These are phyloP conservation scores for Psettodes erumei DNA, from an alignment of 2,113 vertebrate genomes.

Conservation along the genomic window DNA sequence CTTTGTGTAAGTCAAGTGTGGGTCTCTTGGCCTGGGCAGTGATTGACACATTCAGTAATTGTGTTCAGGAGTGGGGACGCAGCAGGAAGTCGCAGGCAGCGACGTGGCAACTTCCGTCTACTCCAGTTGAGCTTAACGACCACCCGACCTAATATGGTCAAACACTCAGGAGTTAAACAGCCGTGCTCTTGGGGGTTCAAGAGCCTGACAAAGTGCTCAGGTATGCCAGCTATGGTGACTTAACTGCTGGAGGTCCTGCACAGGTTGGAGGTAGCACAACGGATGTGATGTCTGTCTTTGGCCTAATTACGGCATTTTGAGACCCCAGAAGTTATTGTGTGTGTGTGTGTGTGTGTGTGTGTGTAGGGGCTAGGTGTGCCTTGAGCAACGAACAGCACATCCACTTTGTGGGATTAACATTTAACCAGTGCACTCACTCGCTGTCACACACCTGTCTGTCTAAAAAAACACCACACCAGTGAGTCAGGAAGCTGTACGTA, in stretches of 20 bases:
- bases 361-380: slow-evolving; percentile 38
- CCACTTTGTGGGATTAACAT: slow-evolving; percentile 78
- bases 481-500: slow-evolving; percentile 53
- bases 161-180: slow-evolving; percentile 50
- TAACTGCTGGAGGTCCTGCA: slow-evolving; percentile 64
- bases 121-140: slow-evolving; percentile 43
- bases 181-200: slow-evolving; percentile 37
- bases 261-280: slow-evolving; percentile 60
- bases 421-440: slow-evolving; percentile 69
- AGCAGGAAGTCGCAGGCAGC: slow-evolving; percentile 21
- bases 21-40: slow-evolving; percentile 10
- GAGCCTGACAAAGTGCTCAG: slow-evolving; percentile 67
- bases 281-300: slow-evolving; percentile 62
- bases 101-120: slow-evolving; percentile 46
- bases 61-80: slow-evolving; percentile 43
- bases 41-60: slow-evolving; percentile 43
- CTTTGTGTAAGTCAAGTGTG: slow-evolving; percentile 22
- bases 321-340: slow-evolving; percentile 37
- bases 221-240: slow-evolving; percentile 76
- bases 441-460: slow-evolving; percentile 68
- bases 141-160: slow-evolving; percentile 70
- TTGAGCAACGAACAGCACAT: slow-evolving; percentile 65
- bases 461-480: slow-evolving; percentile 49
- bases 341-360: slow-evolving; percentile 34
- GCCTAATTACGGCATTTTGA: slow-evolving; percentile 83